Base-by-base conservation (phyloP, 2,888 invertebrate species). In the Dolomedes plantarius region DNA sequence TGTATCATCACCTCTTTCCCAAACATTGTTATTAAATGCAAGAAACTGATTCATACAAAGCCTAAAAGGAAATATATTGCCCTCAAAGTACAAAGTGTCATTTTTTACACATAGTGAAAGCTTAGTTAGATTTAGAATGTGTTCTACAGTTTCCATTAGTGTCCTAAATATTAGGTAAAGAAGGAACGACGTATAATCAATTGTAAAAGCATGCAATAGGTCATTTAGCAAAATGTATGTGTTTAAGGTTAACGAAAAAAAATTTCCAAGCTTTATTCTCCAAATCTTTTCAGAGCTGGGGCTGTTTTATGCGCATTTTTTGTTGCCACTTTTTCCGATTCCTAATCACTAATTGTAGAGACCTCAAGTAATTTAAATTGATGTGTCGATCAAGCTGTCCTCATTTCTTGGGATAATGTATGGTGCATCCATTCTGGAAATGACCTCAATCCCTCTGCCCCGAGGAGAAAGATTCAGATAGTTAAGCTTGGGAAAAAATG, bases 371-470 rank as follows among this genome's bases (percentile, higher is more conserved):
- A 31, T 74, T 74, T 36, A 68, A 74, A 73, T 74, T 46, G 74
- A 81, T 67, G 74, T 73, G 73, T 74, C 81, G 56, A 74, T 74
- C 74, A 74, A 74, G 68, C 7, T 69, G 81, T 81, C 81, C 81
- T 68, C 56, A 56, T 81, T 81, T 81, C 50, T 29, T 19, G 23
- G 27, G 50, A 67, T 81, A 29, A 29, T 29, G 73, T 72, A 31
- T 36, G 27, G 71, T 16, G 64, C 78, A 73, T 73, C 77, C 77
- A 78, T 69, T 69, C 36, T 68, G 32, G 41, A 78, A 29, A 31
- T 71, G 79, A 80, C 79, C 79, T 80, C 65, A 80, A 72, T 80
- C 67, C 39, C n/a, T 31, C 29, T 76, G 67, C 76, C 68, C 46
- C 19, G 27, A 13, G 50, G 76, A 65, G 16, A 65, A 65, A 29